These are phyloP conservation scores for Ophiodon elongatus DNA, from an alignment of 2,113 vertebrate genomes.

Conservation along the genomic window DNA sequence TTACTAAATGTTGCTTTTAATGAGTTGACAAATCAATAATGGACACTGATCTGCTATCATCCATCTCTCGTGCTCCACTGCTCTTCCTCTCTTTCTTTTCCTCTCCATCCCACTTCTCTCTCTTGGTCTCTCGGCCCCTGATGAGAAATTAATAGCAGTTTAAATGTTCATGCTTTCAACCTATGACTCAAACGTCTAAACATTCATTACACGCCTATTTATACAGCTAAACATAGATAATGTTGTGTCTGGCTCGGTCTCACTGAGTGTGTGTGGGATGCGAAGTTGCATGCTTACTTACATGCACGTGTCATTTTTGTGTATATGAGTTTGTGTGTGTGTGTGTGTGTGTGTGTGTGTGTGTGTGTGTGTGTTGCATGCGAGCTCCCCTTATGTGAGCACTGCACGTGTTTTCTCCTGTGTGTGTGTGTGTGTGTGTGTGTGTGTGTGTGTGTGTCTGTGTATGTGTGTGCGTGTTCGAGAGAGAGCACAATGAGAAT, in stretches of 20 bases:
- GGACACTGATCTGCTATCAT: not conserved
- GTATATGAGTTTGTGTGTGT: not conserved
- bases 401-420: not conserved
- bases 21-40: not conserved
- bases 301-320: not conserved
- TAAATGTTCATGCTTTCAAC: slow-evolving; percentile 60
- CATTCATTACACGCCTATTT: slow-evolving; percentile 64
- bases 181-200: slow-evolving; percentile 43
- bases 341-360: not conserved
- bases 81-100: slow-evolving; percentile 5
- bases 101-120: slow-evolving; percentile 1
- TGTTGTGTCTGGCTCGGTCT: slow-evolving; percentile 15
- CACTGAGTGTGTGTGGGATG: slow-evolving; percentile 26
- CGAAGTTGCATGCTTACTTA: not conserved
- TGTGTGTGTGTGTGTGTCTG: not conserved
- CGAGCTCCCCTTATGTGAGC: not conserved
- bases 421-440: slow-evolving; percentile 15
- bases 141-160: slow-evolving; percentile 65
- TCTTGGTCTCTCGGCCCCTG: slow-evolving; percentile 25
- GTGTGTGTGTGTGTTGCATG: not conserved
- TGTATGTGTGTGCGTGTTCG: slow-evolving; percentile 2
- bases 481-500: not conserved
- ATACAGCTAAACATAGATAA: slow-evolving; percentile 49
- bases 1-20: not conserved
- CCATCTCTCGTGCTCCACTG: slow-evolving; percentile 13